Percentiles rank a stretch among this genome's conserved stretches.
Evolutionary conservation across 2,113 vertebrate species (phyloP).

Genomic region (Psilopsiagon aymara): DNA sequence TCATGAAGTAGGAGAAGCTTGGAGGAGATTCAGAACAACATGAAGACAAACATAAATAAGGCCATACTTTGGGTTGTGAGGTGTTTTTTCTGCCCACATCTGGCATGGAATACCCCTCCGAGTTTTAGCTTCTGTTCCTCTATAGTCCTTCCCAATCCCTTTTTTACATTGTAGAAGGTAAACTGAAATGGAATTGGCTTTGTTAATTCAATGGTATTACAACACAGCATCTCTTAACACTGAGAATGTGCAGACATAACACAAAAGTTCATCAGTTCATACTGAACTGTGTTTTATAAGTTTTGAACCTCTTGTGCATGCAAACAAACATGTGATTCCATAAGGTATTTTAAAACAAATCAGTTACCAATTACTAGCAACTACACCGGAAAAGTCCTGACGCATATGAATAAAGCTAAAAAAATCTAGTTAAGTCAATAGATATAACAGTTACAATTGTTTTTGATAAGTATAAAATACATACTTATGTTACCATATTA

Average conservation of each 20-base stretch:
- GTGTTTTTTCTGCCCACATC: constrained; percentile 75
- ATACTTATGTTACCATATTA: neutral
- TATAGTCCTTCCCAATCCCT: constrained; percentile 83
- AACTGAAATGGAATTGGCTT: constrained; percentile 64
- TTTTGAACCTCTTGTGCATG: neutral
- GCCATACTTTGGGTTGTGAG: constrained; percentile 85
- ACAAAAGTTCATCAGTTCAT: neutral
- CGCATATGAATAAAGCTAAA: neutral
- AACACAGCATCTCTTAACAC: neutral
- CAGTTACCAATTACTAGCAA: neutral
- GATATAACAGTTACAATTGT: neutral
- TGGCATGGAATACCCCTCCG: constrained; percentile 79
- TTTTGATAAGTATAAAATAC: neutral
- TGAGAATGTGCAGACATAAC: neutral
- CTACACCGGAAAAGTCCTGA: neutral
- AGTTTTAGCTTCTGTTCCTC: constrained; percentile 82
- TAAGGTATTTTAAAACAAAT: neutral
- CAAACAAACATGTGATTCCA: neutral
- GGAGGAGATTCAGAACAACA: neutral
- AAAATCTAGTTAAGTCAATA: neutral
- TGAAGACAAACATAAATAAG: neutral
- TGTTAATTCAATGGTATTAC: neutral
- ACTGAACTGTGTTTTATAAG: neutral
- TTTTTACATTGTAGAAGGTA: constrained; percentile 83
- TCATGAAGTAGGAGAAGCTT: neutral